These are phyloP conservation scores for Eurois occulta DNA, from an alignment of 2,888 invertebrate species.

Conservation along the genomic window DNA sequence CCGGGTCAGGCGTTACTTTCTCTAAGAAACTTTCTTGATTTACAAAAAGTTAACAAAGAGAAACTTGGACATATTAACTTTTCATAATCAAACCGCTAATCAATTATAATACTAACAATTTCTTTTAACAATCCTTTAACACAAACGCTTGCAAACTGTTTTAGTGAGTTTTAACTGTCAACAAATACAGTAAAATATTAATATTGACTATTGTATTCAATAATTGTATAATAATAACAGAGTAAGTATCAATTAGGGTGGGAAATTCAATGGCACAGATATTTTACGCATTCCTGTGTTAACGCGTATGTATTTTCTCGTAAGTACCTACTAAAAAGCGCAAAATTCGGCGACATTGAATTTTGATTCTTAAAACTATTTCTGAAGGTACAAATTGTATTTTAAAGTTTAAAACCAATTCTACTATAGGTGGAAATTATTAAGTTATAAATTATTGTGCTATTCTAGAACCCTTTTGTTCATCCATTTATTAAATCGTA, in stretches of 20 bases:
- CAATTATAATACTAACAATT: neutral
- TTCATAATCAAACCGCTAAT: constrained; percentile 10
- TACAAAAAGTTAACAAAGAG: constrained; percentile 23
- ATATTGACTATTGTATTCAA: constrained; percentile 19
- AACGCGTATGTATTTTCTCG: no score
- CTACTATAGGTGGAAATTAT: constrained; percentile 32
- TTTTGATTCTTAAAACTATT: constrained; percentile 50
- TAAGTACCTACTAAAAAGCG: no score
- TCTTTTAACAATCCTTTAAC: constrained; percentile 15
- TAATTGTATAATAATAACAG: constrained; percentile 24
- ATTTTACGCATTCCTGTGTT: neutral
- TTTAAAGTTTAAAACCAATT: constrained; percentile 30
- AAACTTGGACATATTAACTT: constrained; percentile 10
- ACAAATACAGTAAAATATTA: constrained; percentile 36
- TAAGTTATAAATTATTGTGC: constrained; percentile 15
- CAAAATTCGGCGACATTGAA: constrained; percentile 13
- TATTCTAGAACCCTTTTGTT: constrained; percentile 25
- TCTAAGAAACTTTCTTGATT: neutral
- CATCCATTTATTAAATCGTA: constrained; percentile 23
- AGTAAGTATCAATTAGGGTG: constrained; percentile 34
- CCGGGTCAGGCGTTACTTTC: neutral
- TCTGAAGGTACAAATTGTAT: constrained; percentile 48
- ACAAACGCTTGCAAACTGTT: constrained; percentile 37
- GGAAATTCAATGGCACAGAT: constrained; percentile 29
- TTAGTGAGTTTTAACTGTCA: constrained; percentile 44